Conservation (phyloP, 2,113 vertebrate species). For the Litocranius walleri region DNA sequence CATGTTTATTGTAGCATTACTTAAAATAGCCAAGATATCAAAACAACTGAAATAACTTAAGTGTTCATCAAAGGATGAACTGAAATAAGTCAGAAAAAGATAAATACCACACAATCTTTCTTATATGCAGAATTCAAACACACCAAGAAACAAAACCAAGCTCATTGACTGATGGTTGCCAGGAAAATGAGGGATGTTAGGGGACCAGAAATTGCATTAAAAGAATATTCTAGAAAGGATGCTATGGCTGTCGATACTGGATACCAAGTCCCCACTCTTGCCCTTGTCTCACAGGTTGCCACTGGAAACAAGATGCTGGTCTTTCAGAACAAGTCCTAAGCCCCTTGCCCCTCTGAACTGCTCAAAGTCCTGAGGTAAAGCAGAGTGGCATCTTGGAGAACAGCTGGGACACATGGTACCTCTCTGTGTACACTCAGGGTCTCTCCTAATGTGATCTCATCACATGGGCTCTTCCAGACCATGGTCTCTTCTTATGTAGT, state of each 20-base stretch:
- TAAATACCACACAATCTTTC: neutral
- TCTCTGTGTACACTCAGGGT: neutral
- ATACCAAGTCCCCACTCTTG: neutral
- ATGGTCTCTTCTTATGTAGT: neutral
- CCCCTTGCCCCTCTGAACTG: neutral
- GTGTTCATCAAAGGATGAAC: neutral
- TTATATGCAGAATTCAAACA: neutral
- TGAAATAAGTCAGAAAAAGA: neutral
- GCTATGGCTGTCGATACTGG: neutral
- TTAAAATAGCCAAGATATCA: neutral
- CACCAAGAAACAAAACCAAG: neutral
- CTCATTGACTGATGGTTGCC: neutral
- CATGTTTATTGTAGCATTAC: neutral
- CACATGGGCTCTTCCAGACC: neutral
- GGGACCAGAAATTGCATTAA: neutral
- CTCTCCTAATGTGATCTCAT: neutral
- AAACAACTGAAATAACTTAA: neutral
- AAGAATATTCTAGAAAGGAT: neutral
- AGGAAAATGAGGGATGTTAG: neutral
- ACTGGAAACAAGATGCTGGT: neutral
- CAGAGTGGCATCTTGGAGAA: too few relatives aligned
- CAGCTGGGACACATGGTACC: neutral
- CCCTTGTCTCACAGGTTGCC: neutral
- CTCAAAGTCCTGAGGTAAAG: neutral
- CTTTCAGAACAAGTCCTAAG: neutral